Percentiles rank a stretch among this genome's conserved stretches.
Conservation (phyloP, 2,113 vertebrate species). For the Atlantisia rogersi region DNA sequence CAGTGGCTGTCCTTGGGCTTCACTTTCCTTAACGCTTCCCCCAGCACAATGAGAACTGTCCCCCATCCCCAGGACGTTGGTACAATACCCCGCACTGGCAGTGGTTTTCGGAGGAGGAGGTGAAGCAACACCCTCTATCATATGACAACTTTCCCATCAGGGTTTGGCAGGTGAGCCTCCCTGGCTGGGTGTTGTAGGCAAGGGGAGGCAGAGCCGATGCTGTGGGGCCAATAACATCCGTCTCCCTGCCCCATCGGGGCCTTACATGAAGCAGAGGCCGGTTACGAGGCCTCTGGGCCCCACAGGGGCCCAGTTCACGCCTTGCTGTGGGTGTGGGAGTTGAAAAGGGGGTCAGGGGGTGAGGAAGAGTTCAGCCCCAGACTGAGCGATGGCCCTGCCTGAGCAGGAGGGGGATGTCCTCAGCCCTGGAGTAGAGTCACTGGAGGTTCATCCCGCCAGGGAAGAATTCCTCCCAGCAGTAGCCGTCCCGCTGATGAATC, state of each 20-base stretch:
- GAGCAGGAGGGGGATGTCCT: conserved; percentile 11
- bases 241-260: fast-evolving
- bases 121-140: not conserved
- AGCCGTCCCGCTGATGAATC: conserved; percentile 74
- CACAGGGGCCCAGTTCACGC: conserved; percentile 61
- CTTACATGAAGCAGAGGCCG: not conserved
- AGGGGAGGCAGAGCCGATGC: not conserved
- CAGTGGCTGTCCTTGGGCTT: not conserved
- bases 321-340: conserved; percentile 66
- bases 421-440: conserved; percentile 66
- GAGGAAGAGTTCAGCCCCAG: conserved; percentile 80
- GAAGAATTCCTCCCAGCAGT: conserved; percentile 64
- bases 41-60: not conserved
- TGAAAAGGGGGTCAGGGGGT: conserved; percentile 83
- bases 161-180: fast-evolving
- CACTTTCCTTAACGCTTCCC: not conserved
- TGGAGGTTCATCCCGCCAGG: conserved; percentile 66
- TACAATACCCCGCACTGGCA: fast-evolving
- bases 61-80: fast-evolving
- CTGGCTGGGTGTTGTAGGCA: fast-evolving
- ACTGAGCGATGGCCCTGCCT: conserved; percentile 61
- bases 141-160: fast-evolving
- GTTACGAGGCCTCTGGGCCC: not conserved
- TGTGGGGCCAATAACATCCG: not conserved
- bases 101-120: not conserved